phyloP scores from a whole-genome alignment of 2,113 vertebrate genomes.

The Pica pica region DNA sequence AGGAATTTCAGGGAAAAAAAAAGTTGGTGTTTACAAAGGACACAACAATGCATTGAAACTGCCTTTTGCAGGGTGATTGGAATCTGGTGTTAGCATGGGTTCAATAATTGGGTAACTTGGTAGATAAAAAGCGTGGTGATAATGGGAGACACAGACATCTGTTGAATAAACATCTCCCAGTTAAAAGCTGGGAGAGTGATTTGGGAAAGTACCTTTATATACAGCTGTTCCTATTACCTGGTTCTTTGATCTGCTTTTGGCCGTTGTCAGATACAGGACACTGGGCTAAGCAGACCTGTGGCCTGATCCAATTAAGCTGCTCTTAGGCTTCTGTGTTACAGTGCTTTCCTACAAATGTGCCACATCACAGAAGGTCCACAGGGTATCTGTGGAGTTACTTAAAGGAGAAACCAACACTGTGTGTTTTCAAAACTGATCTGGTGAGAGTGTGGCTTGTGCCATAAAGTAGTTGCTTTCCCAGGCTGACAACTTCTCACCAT shows the following conservation, averaged over 20 bases:
- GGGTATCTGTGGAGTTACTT: neutral
- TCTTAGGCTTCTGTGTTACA: neutral
- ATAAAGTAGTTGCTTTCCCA: neutral
- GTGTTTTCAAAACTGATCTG: neutral
- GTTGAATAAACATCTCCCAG: neutral
- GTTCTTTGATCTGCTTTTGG: neutral
- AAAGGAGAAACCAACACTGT: neutral
- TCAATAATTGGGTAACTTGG: neutral
- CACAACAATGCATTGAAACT: neutral
- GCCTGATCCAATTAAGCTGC: neutral
- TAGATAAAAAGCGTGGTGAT: neutral
- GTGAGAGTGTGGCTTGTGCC: neutral
- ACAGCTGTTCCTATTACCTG: neutral
- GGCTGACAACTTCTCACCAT: neutral
- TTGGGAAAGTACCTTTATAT: neutral
- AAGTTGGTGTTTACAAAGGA: neutral
- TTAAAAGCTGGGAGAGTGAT: neutral
- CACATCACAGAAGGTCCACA: neutral
- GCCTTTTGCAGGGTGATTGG: accelerated
- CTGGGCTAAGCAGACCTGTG: neutral
- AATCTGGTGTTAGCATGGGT: neutral
- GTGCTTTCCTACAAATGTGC: neutral
- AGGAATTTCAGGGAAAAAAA: accelerated
- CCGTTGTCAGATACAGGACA: neutral
- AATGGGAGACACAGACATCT: neutral